Evolutionary conservation across 2,113 vertebrate genomes (phyloP).

Genomic region (Setophaga petechia): DNA sequence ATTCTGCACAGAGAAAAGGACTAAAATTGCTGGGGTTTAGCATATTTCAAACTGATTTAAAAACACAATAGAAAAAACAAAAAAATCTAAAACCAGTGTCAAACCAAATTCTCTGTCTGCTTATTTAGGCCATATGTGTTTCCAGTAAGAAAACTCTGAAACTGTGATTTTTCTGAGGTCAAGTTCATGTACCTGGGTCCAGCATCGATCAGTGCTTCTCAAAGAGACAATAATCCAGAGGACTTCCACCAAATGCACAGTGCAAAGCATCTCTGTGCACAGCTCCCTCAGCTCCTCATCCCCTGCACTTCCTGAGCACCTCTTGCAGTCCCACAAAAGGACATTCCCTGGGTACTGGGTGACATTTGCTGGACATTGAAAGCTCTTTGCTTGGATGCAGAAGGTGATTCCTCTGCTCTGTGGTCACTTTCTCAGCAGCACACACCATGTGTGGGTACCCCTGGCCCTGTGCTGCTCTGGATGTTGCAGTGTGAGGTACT

Average conservation of each 20-base stretch:
- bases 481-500: too few species aligned
- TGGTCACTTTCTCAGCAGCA: neutral
- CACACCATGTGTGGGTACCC: fast-evolving
- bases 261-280: neutral
- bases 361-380: fast-evolving
- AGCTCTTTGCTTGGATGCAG: neutral
- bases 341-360: neutral
- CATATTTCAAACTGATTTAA: neutral
- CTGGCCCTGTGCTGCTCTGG: neutral
- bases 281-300: neutral
- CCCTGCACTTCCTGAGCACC: neutral
- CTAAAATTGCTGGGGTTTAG: neutral
- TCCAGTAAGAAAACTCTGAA: neutral
- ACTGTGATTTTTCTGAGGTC: neutral
- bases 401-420: neutral
- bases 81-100: neutral
- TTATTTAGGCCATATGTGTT: neutral
- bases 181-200: neutral
- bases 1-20: neutral
- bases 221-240: neutral
- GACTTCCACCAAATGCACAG: neutral
- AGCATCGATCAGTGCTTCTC: neutral
- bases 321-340: too few species aligned
- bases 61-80: neutral
- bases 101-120: neutral